These are phyloP conservation scores for Hipposideros larvatus DNA, from an alignment of 2,797 vertebrate species.

Conservation along the genomic window DNA sequence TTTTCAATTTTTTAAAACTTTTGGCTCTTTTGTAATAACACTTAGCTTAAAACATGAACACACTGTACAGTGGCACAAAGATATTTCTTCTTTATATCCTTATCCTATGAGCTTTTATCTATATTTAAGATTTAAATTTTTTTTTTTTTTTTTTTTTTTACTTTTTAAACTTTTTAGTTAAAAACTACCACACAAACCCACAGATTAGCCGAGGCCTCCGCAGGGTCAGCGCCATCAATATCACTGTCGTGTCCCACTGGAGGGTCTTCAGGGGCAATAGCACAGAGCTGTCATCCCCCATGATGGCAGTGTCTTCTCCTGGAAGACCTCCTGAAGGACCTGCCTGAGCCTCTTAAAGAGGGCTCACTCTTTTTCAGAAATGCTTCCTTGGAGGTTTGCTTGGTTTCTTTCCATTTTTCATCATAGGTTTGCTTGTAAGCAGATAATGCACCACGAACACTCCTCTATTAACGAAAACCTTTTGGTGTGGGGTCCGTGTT, in stretches of 20 bases:
- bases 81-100: not conserved
- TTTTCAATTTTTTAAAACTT: not conserved
- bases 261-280: too few relatives aligned
- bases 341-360: not conserved
- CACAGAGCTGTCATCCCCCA: too few relatives aligned
- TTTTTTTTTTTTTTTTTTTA: too few relatives aligned
- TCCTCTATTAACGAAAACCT: not conserved
- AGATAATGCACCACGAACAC: not conserved
- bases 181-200: too few relatives aligned
- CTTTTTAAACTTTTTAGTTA: not conserved
- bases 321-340: too few relatives aligned
- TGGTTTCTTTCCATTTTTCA: not conserved
- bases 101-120: not conserved
- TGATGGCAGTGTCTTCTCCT: too few relatives aligned
- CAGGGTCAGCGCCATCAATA: too few relatives aligned
- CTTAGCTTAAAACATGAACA: not conserved
- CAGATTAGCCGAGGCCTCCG: too few relatives aligned
- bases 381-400: not conserved
- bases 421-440: not conserved
- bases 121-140: too few relatives aligned
- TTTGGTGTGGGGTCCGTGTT: not conserved
- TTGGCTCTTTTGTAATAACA: too few relatives aligned
- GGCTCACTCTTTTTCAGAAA: not conserved
- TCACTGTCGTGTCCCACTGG: too few relatives aligned
- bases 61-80: not conserved